Evolutionary conservation across 2,113 vertebrate species (phyloP).

Genomic region (Xenus cinereus): DNA sequence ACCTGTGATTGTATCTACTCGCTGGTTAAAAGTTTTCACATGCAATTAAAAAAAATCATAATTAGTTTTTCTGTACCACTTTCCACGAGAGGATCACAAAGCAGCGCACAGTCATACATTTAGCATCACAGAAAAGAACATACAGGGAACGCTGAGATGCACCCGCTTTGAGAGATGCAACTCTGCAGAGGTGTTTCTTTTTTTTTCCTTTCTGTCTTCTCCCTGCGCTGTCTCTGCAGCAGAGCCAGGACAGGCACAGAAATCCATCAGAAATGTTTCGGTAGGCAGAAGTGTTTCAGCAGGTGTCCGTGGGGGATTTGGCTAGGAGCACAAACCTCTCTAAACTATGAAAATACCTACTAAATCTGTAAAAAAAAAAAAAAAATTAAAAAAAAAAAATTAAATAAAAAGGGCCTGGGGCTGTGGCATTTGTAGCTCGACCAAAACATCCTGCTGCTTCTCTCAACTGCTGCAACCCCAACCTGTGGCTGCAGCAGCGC

Average conservation of each 20-base stretch:
- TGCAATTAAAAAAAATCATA: background rate
- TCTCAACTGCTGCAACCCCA: background rate
- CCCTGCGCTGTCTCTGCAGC: background rate
- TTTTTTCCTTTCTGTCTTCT: background rate
- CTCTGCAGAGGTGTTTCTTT: background rate
- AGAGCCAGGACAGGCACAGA: background rate
- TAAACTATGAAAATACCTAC: background rate
- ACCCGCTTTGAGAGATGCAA: background rate
- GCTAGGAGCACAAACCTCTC: background rate
- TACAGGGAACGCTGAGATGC: background rate
- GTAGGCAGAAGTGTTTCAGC: background rate
- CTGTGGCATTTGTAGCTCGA: background rate
- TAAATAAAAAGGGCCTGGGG: too few species aligned
- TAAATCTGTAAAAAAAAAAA: background rate
- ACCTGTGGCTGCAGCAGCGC: fast-evolving
- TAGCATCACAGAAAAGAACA: background rate
- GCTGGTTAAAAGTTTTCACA: background rate
- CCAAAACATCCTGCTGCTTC: background rate
- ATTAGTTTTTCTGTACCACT: background rate
- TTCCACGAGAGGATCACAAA: background rate
- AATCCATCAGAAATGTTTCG: background rate
- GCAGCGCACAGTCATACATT: background rate
- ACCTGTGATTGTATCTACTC: background rate
- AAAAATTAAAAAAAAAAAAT: background rate
- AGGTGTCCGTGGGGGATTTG: background rate